Evolutionary conservation across 2,888 invertebrate genomes (phyloP).

Genomic region (Cantharis flavilabris): DNA sequence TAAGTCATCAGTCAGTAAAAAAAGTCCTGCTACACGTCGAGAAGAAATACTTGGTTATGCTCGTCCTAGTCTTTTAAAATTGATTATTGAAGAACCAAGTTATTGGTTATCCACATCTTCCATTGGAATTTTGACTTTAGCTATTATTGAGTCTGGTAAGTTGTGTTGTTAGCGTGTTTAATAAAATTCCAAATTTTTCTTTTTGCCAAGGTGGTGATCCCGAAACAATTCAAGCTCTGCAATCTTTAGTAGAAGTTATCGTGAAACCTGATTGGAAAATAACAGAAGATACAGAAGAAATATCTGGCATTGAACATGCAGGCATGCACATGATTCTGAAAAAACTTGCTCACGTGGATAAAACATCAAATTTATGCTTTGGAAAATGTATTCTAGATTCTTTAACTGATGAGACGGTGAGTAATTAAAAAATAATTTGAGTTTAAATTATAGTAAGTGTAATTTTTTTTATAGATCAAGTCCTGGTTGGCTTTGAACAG

Average conservation of each 20-base stretch:
- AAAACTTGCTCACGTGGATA: conserved; percentile 70
- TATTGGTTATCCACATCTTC: conserved; percentile 73
- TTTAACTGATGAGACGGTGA: conserved; percentile 63
- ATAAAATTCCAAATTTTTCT: not conserved
- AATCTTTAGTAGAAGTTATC: conserved; percentile 56
- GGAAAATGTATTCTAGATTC: conserved; percentile 61
- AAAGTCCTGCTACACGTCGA: conserved; percentile 67
- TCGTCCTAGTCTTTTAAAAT: conserved; percentile 41
- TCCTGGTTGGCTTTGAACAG: conserved; percentile 74
- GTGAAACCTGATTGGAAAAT: conserved; percentile 62
- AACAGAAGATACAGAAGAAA: conserved; percentile 53
- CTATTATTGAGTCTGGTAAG: conserved; percentile 69
- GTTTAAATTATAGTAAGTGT: conserved; percentile 16
- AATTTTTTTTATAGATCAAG: conserved; percentile 59
- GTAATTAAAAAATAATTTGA: conserved; percentile 28
- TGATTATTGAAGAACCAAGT: conserved; percentile 58
- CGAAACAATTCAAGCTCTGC: conserved; percentile 53
- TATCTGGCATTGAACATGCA: conserved; percentile 70
- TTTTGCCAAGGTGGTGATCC: conserved; percentile 35
- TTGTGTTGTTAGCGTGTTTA: not conserved
- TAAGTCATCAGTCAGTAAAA: conserved; percentile 72
- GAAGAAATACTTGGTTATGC: conserved; percentile 64
- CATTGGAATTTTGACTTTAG: conserved; percentile 70
- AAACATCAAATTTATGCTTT: conserved; percentile 53
- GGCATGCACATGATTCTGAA: conserved; percentile 79